Percentiles rank a stretch among this genome's conserved stretches.
phyloP scores from a whole-genome alignment of 2,888 invertebrate genomes.

The Tineola bisselliella region DNA sequence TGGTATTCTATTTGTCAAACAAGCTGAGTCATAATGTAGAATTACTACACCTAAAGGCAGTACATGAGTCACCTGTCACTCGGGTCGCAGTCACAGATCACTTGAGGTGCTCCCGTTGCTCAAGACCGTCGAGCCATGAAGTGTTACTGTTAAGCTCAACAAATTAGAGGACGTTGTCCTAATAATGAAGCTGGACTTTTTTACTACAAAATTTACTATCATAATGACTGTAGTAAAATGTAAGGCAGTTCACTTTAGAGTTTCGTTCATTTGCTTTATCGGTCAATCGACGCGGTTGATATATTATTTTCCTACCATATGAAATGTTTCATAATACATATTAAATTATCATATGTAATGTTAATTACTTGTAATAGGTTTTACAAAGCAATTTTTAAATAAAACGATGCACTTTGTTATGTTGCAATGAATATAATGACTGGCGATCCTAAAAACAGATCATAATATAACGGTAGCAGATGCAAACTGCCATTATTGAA shows the following conservation, averaged over 20 bases:
- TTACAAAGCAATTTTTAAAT: too few relatives aligned
- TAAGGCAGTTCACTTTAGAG: not conserved
- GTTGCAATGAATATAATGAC: too few relatives aligned
- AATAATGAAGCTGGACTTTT: not conserved
- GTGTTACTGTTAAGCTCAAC: not conserved
- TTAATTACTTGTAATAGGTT: too few relatives aligned
- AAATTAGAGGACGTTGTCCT: slow-evolving; percentile 3
- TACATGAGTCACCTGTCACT: slow-evolving; percentile 12
- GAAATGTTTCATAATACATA: too few relatives aligned
- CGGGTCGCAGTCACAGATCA: slow-evolving; percentile 5
- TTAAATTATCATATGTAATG: too few relatives aligned
- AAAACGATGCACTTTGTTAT: too few relatives aligned
- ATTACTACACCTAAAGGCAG: not conserved
- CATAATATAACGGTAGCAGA: not conserved
- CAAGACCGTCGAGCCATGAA: slow-evolving; percentile 4
- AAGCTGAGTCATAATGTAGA: slow-evolving; percentile 2
- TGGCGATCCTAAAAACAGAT: not conserved
- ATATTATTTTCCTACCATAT: not conserved
- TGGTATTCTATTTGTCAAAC: not conserved
- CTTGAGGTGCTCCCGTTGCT: slow-evolving; percentile 8
- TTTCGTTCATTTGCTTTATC: not conserved
- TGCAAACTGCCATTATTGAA: not conserved
- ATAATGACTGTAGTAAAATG: not conserved
- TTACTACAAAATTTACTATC: not conserved
- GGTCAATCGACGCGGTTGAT: not conserved